Conservation (phyloP, 2,888 invertebrate species). For the Zele albiditarsus region DNA sequence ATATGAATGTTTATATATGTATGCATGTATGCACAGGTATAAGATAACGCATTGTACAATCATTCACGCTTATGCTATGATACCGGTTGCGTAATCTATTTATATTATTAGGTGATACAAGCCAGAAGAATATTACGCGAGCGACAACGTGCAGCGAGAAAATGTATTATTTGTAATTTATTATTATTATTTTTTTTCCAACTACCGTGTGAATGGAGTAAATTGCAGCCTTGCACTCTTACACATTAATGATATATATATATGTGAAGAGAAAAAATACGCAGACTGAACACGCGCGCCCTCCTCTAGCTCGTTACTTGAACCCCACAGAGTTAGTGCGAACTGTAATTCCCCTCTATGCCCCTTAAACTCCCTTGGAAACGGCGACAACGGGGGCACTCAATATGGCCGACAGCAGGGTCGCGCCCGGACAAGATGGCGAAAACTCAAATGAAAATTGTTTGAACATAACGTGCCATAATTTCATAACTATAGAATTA, state of each 20-base stretch:
- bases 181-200: background rate
- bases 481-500: background rate
- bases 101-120: conserved; percentile 61
- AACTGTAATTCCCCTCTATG: conserved; percentile 38
- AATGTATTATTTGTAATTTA: background rate
- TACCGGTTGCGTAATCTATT: conserved; percentile 66
- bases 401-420: conserved; percentile 69
- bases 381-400: conserved; percentile 59
- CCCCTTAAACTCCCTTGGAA: conserved; percentile 51
- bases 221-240: background rate
- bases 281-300: conserved; percentile 41
- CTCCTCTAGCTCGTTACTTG: conserved; percentile 39
- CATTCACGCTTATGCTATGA: conserved; percentile 44
- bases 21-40: background rate
- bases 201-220: background rate
- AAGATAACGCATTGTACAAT: conserved; percentile 28
- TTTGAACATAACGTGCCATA: conserved; percentile 3
- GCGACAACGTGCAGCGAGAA: background rate
- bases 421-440: conserved; percentile 69
- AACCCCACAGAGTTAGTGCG: conserved; percentile 41
- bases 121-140: conserved; percentile 55
- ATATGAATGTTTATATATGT: background rate
- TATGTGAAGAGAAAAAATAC: conserved; percentile 49
- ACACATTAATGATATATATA: background rate
- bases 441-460: conserved; percentile 55